Conservation (phyloP, 2,797 vertebrate species). For the Rhynchonycteris naso region DNA sequence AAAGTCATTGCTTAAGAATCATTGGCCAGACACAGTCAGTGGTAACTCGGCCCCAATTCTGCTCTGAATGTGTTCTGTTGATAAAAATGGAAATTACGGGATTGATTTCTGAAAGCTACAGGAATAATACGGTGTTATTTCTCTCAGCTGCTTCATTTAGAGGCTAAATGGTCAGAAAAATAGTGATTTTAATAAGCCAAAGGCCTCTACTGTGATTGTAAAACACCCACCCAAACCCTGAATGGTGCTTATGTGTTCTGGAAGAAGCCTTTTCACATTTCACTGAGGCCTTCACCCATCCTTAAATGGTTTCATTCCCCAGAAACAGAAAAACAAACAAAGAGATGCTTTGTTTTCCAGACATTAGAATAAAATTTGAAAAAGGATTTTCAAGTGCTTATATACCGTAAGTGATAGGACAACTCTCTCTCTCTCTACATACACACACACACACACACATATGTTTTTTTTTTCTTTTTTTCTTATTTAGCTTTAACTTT, state of each 20-base stretch:
- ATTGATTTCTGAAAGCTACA: constrained; percentile 25
- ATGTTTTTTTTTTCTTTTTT: too few species aligned
- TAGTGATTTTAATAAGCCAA: constrained; percentile 21
- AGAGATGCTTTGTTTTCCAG: constrained; percentile 16
- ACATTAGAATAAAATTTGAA: background rate
- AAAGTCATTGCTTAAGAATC: background rate
- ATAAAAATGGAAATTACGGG: constrained; percentile 14
- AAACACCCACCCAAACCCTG: background rate
- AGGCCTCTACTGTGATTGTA: background rate
- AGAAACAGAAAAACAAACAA: constrained; percentile 41
- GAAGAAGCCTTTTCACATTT: background rate
- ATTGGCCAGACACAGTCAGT: rapidly evolving
- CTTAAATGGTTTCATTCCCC: constrained; percentile 35
- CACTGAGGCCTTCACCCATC: background rate
- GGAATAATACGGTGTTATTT: constrained; percentile 22
- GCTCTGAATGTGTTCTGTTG: background rate
- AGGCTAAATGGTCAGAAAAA: constrained; percentile 24
- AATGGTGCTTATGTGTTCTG: background rate
- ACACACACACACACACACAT: background rate
- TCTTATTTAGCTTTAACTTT: background rate
- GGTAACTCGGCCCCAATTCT: background rate
- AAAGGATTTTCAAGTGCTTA: constrained; percentile 22
- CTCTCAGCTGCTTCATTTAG: constrained; percentile 19
- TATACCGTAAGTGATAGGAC: background rate
- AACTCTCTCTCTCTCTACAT: background rate